Evolutionary conservation across 2,888 invertebrate genomes (phyloP).

Genomic region (Cylloceria caligata): DNA sequence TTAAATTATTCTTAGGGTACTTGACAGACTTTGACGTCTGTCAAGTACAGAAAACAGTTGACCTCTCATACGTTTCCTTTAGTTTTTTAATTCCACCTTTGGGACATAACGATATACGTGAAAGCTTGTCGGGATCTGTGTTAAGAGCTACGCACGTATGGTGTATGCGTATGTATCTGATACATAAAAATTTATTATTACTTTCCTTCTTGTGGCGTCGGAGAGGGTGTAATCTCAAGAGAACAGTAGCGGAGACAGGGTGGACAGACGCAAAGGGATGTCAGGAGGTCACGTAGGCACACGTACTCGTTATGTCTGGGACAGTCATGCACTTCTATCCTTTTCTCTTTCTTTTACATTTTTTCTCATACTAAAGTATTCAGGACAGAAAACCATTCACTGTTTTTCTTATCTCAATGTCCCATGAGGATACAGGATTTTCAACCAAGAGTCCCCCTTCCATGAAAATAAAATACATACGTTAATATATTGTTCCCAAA

Average conservation of each 20-base stretch:
- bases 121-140: not conserved
- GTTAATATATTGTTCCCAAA: too few species aligned
- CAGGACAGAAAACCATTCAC: conserved; percentile 4
- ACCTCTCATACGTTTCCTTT: not conserved
- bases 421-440: conserved; percentile 1
- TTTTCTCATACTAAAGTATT: not conserved
- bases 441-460: too few species aligned
- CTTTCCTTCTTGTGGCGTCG: not conserved
- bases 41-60: not conserved
- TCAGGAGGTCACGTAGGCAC: conserved; percentile 11
- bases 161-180: not conserved
- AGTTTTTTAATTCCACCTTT: not conserved
- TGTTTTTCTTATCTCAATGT: conserved; percentile 15
- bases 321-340: not conserved
- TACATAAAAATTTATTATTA: conserved; percentile 17
- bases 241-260: not conserved
- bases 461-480: too few species aligned
- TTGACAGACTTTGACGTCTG: not conserved
- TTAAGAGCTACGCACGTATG: not conserved
- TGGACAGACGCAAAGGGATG: conserved; percentile 26
- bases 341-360: not conserved
- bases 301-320: not conserved
- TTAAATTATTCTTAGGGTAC: not conserved
- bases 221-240: not conserved
- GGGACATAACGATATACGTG: not conserved